These are phyloP conservation scores for Syritta pipiens DNA, from an alignment of 2,888 invertebrate genomes.

Conservation along the genomic window DNA sequence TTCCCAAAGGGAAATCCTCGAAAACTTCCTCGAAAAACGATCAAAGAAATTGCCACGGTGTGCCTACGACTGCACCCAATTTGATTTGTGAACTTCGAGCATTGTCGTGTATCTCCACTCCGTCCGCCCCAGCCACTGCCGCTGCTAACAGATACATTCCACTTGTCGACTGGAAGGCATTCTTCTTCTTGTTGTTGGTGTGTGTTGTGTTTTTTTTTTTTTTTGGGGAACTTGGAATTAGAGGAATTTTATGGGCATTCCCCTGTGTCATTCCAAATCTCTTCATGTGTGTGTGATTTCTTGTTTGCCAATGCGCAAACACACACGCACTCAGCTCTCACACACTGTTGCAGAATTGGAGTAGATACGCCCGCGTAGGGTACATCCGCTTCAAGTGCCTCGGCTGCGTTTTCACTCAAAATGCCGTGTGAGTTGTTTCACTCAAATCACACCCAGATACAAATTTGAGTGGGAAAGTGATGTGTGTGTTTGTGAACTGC, in stretches of 20 bases:
- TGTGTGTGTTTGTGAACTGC: too few relatives aligned
- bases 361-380: constrained; percentile 56
- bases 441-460: constrained; percentile 13
- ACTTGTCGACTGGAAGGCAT: constrained; percentile 56
- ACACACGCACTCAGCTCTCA: constrained; percentile 6
- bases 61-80: constrained; percentile 40
- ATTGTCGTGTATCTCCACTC: too few relatives aligned
- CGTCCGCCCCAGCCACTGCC: too few relatives aligned
- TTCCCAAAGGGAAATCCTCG: too few relatives aligned
- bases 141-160: constrained; percentile 53
- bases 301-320: constrained; percentile 60
- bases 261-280: constrained; percentile 17
- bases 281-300: constrained; percentile 9
- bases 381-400: constrained; percentile 46
- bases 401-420: constrained; percentile 30
- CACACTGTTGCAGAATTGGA: constrained; percentile 13
- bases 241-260: constrained; percentile 55
- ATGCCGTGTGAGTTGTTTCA: too few relatives aligned
- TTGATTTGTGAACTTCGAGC: background rate
- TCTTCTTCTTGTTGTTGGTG: too few relatives aligned
- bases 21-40: too few relatives aligned
- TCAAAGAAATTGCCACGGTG: constrained; percentile 27
- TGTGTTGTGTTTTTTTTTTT: background rate
- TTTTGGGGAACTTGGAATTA: constrained; percentile 35
- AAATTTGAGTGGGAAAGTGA: background rate